A percentile compares a stretch with the other conserved stretches of the same genome.
These are phyloP conservation scores for Callimorpha dominula DNA, from an alignment of 2,888 invertebrate species.

Conservation along the genomic window DNA sequence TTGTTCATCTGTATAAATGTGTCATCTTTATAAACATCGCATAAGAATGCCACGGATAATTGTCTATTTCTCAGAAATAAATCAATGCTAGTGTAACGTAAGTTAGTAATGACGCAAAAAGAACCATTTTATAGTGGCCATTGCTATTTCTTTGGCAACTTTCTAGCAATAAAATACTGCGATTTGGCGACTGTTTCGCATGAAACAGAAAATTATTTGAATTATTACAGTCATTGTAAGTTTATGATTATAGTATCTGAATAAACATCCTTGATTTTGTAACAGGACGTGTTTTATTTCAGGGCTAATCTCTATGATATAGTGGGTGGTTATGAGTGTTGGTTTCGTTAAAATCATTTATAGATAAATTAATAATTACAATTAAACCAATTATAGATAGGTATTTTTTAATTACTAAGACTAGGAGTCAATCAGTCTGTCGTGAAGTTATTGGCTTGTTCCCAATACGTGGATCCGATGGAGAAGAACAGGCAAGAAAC, in stretches of 20 bases:
- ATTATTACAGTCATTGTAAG: conserved; percentile 46
- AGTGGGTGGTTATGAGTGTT: neutral
- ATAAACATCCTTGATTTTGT: conserved; percentile 49
- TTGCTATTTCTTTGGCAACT: conserved; percentile 1
- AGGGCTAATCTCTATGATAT: conserved; percentile 30
- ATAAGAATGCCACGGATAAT: conserved; percentile 12
- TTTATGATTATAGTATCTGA: conserved; percentile 47
- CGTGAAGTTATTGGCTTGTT: too few relatives aligned
- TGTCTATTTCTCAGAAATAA: conserved; percentile 19
- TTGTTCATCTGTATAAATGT: neutral
- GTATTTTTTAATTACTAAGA: too few relatives aligned
- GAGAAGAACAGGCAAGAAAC: too few relatives aligned
- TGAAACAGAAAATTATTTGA: conserved; percentile 14
- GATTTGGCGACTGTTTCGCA: conserved; percentile 25
- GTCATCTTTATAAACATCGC: conserved; percentile 1
- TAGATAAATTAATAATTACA: too few relatives aligned
- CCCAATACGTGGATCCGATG: too few relatives aligned
- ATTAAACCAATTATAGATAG: too few relatives aligned
- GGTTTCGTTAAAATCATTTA: too few relatives aligned
- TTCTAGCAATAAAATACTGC: conserved; percentile 11
- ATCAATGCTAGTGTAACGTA: conserved; percentile 7
- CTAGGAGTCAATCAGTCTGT: too few relatives aligned
- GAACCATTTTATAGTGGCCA: conserved; percentile 5
- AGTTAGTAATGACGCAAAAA: conserved; percentile 6
- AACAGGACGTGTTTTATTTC: conserved; percentile 54